Evolutionary conservation across 2,113 vertebrate genomes (phyloP), one percentile per base, ranked within the genome.

Genomic region (Stigmatopora argus): DNA sequence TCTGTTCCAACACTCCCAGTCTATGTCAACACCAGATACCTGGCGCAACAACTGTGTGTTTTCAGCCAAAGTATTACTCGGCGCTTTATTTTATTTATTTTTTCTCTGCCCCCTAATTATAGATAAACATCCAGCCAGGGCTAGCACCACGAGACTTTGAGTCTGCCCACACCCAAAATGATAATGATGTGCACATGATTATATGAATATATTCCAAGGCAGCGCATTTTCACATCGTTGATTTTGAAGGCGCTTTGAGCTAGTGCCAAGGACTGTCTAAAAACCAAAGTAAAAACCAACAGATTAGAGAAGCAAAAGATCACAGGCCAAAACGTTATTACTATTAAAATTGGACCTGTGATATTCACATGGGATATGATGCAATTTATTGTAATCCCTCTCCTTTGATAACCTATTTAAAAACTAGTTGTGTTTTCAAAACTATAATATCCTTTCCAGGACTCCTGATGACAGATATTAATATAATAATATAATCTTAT

Each of bases 101-200:
- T 38, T 59, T 45, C 19, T 41, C 7, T 6, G 1, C 5, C 53
- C 11, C 59, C 59, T 45, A 61, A 61, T 61, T 61, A 45, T 38
- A 45, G 59, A 45, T 61, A 45, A 61, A 45, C 59, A 46, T 61
- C 21, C 41, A 14, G 59, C 19, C 59, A 61, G 38, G 59, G 59
- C 38, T 8, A 45, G 59, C 14, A 21, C 5, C 59, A 7, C 14
- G 59, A 61, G 59, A 46, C n/a, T 61, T 61, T 61, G 19, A 9
- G 59, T 61, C 59, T 45, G 59, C 59, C 59, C 59, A 61, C 38
- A 45, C 12, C 38, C 59, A 23, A 21, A 61, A 45, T 61, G 41
- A 44, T 61, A 61, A 61, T 61, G 59, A 61, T 61, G 59, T 45
- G 38, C n/a, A 61, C 45, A 45, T 45, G 59, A 61, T 61, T 21